A percentile compares a stretch with the other conserved stretches of the same genome.
These are phyloP conservation scores for Noctilio leporinus DNA, from an alignment of 2,113 vertebrate genomes.

Conservation along the genomic window DNA sequence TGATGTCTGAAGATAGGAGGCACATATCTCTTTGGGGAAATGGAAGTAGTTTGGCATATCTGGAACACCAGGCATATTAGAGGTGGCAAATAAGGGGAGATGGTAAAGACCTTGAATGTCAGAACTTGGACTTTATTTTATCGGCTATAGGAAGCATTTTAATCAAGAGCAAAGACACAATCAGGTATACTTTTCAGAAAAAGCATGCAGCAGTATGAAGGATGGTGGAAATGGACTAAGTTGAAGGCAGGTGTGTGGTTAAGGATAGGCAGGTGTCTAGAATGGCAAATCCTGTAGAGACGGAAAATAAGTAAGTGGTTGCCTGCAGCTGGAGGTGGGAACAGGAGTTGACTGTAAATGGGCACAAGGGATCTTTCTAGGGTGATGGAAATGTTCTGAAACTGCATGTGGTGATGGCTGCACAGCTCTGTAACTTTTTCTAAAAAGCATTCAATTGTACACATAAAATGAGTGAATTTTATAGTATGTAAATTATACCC, in stretches of 20 bases:
- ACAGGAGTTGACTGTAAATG: neutral
- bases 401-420: neutral
- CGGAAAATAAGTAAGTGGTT: neutral
- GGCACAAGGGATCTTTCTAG: neutral
- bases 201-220: neutral
- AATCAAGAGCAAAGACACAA: neutral
- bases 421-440: neutral
- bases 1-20: neutral
- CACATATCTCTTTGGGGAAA: neutral
- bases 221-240: neutral
- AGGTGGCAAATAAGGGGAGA: neutral
- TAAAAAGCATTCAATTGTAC: neutral
- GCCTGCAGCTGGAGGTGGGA: neutral
- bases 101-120: neutral
- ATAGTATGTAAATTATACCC: neutral
- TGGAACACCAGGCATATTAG: neutral
- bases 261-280: neutral
- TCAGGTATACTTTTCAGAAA: neutral
- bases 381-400: neutral
- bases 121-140: neutral
- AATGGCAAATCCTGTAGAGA: neutral
- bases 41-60: neutral
- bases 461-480: neutral
- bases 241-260: neutral
- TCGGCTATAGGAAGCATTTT: neutral